Base-by-base conservation (phyloP, 2,113 vertebrate genomes). In the Varanus salvator region DNA sequence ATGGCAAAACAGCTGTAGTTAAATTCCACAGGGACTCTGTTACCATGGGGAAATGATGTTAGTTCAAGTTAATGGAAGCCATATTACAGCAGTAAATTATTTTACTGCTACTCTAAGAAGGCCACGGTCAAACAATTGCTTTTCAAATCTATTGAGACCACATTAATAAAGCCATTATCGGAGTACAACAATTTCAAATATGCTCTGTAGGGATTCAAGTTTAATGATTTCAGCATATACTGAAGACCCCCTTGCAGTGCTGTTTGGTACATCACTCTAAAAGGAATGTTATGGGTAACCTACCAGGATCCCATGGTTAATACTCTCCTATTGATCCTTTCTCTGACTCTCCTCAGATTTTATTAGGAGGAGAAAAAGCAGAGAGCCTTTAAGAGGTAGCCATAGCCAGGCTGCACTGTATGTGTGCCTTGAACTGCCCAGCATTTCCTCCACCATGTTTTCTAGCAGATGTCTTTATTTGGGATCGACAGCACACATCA, bases 101-200 rank as follows among this genome's bases (percentile, higher is more conserved):
- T 97, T 97, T 97, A 97, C 96, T 97, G 93, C 94, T 95, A 96
- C 94, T 93, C 96, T 96, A 92, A 96, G 95, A 96, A 97, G 96
- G 97, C 95, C 96, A 95, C 95, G 97, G 97, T 97, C 97, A 97
- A 97, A 97, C 96, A 97, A 97, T 97, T 96, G 96, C 96, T 96
- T 96, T 97, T 93, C 90, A 93, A 95, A 94, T 96, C 97, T 96
- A 91, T 89, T 66, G 96, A 97, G 96, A 96, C 96, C 94, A 95
- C 95, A 96, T 97, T 97, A 97, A 97, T 97, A 97, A 97, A 96
- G 95, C 96, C 95, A 96, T 97, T 97, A 97, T 96, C 95, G 94
- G 92, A 97, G 95, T 95, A 97, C 97, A 97, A 97, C 93, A 97
- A 97, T 97, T 97, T 97, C 93, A 97, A 94, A 95, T 94, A 83